A percentile compares a stretch with the other conserved stretches of the same genome.
phyloP scores from a whole-genome alignment of 2,888 invertebrate species.

The Lithophane ornitopus region DNA sequence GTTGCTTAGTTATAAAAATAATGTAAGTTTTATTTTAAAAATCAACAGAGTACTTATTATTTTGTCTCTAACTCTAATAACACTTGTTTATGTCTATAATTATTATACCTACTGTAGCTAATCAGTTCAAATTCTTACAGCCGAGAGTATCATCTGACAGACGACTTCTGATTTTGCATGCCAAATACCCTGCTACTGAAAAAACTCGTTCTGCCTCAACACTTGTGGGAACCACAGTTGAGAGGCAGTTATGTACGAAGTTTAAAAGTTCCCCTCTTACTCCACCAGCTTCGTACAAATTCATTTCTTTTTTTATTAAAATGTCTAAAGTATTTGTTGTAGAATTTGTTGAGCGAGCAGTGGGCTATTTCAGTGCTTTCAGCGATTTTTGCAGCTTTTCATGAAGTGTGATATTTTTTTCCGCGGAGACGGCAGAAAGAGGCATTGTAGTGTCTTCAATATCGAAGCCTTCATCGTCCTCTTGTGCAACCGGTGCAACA shows the following conservation, averaged over 20 bases:
- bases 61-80: conserved; percentile 4
- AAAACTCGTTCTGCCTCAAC: too few species aligned
- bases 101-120: conserved; percentile 25
- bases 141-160: too few species aligned
- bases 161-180: too few species aligned
- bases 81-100: conserved; percentile 11
- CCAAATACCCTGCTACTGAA: too few species aligned
- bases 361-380: conserved; percentile 31
- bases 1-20: too few species aligned
- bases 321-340: conserved; percentile 16
- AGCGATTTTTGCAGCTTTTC: conserved; percentile 19
- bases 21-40: conserved; percentile 31
- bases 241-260: too few species aligned
- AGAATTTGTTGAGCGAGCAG: conserved; percentile 28
- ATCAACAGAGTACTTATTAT: conserved; percentile 23
- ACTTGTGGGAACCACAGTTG: too few species aligned
- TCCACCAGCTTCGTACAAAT: too few species aligned
- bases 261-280: too few species aligned
- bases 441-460: conserved; percentile 31
- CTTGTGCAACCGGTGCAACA: conserved; percentile 6
- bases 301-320: too few species aligned
- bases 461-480: conserved; percentile 23
- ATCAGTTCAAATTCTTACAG: conserved; percentile 22
- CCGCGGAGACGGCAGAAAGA: conserved; percentile 31
- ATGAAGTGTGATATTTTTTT: conserved; percentile 27